phyloP scores from a whole-genome alignment of 2,797 vertebrate species.

The Nyctalus aviator region DNA sequence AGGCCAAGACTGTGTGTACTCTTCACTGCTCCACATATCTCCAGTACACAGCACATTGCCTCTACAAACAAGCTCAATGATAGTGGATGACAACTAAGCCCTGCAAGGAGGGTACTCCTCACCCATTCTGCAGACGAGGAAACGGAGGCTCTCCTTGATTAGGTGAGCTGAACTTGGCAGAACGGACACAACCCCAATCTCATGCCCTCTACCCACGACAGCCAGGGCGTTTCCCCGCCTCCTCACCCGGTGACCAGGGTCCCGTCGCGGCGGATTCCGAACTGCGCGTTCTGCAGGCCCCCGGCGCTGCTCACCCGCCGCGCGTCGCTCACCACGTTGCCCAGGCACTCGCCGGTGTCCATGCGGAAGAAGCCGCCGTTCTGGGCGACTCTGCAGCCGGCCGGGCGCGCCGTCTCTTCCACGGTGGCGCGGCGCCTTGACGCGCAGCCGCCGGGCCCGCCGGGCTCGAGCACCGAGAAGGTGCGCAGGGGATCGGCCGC shows the following conservation, averaged over 20 bases:
- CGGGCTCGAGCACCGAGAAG: constrained; percentile 94
- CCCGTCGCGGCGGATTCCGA: constrained; percentile 95
- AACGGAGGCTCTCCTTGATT: neutral
- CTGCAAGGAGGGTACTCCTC: neutral
- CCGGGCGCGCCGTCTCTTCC: constrained; percentile 87
- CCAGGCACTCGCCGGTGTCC: constrained; percentile 86
- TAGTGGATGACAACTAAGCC: neutral
- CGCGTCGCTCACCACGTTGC: constrained; percentile 94
- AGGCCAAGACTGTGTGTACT: neutral
- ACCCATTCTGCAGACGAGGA: neutral
- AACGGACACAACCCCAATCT: neutral
- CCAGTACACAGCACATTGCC: too few species aligned
- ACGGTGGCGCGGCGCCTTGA: constrained; percentile 84
- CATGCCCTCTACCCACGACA: neutral
- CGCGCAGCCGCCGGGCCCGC: constrained; percentile 90
- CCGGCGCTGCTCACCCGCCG: constrained; percentile 88
- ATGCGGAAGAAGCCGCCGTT: constrained; percentile 95
- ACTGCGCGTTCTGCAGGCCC: constrained; percentile 96
- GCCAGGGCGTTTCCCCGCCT: neutral
- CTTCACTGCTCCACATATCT: neutral
- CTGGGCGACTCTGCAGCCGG: constrained; percentile 93
- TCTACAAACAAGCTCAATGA: neutral
- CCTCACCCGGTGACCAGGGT: constrained; percentile 96
- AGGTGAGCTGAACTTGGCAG: neutral
- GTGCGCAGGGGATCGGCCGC: constrained; percentile 90